A percentile compares a stretch with the other conserved stretches of the same genome.
phyloP scores from a whole-genome alignment of 2,113 vertebrate species.

The Nanorana parkeri region DNA sequence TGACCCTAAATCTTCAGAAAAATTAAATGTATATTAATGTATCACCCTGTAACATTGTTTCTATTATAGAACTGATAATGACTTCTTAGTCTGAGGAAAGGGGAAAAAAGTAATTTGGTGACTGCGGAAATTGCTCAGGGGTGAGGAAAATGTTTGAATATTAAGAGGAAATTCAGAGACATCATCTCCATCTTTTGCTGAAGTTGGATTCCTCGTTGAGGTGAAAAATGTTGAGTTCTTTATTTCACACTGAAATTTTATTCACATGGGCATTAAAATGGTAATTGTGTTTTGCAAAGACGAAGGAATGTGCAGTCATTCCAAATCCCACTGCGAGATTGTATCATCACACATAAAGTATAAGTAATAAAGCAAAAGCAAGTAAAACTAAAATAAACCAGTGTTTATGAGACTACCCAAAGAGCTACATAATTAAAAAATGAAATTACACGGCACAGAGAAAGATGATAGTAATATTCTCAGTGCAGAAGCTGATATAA shows the following conservation, averaged over 20 bases:
- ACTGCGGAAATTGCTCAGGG: conserved; percentile 22
- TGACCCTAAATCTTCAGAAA: neutral
- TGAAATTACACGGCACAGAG: neutral
- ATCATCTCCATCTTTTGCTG: neutral
- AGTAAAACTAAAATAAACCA: neutral
- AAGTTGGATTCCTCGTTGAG: neutral
- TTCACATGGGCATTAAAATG: neutral
- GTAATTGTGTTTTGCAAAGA: neutral
- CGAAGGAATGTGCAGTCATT: neutral
- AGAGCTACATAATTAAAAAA: neutral
- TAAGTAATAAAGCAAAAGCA: neutral
- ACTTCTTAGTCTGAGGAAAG: conserved; percentile 13
- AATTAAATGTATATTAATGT: conserved; percentile 10
- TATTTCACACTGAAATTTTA: neutral
- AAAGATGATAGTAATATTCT: no score
- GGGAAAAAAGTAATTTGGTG: conserved; percentile 2
- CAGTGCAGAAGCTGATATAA: no score
- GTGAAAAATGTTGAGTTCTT: conserved; percentile 8
- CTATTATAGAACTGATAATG: conserved; percentile 17
- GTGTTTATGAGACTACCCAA: neutral
- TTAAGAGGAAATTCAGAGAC: neutral
- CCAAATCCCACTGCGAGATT: neutral
- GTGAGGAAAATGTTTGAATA: conserved; percentile 19
- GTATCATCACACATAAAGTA: neutral
- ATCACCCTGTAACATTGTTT: conserved; percentile 9